A percentile compares a stretch with the other conserved stretches of the same genome.
Conservation (phyloP, 2,797 vertebrate genomes). For the Phrynocephalus forsythii region DNA sequence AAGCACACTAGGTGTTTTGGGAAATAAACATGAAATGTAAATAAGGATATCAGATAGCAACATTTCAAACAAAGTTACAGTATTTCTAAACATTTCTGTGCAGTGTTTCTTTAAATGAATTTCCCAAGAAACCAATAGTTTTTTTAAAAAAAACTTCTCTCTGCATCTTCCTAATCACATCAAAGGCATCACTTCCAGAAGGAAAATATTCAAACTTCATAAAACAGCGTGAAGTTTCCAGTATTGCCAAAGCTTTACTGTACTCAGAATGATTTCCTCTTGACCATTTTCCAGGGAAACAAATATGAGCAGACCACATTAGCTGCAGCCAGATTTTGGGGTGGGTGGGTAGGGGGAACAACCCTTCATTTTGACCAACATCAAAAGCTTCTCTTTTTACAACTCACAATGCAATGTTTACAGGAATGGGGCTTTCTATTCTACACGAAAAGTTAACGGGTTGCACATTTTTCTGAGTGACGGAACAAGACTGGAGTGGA, state of each 20-base stretch:
- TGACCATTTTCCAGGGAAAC: slow-evolving; percentile 28
- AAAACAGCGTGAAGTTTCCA: slow-evolving; percentile 13
- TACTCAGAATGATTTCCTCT: slow-evolving; percentile 28
- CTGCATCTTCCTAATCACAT: slow-evolving; percentile 17
- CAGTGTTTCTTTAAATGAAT: background rate
- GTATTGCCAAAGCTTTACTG: slow-evolving; percentile 19
- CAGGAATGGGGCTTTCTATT: background rate
- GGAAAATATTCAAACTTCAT: slow-evolving; percentile 6
- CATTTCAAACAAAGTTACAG: background rate
- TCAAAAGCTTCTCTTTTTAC: background rate
- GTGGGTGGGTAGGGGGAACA: too few relatives aligned
- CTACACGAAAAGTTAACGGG: background rate
- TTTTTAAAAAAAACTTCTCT: background rate
- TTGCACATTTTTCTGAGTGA: background rate
- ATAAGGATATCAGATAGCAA: background rate
- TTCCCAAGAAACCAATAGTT: background rate
- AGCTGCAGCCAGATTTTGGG: background rate
- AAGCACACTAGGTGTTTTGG: background rate
- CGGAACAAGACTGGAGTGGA: background rate
- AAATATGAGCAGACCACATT: slow-evolving; percentile 18
- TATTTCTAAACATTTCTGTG: background rate
- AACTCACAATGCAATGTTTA: background rate
- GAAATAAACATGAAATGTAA: background rate
- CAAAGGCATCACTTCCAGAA: slow-evolving; percentile 11
- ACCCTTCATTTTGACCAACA: background rate